Evolutionary conservation across 2,888 invertebrate genomes (phyloP).

Genomic region (Cephus pulcher): DNA sequence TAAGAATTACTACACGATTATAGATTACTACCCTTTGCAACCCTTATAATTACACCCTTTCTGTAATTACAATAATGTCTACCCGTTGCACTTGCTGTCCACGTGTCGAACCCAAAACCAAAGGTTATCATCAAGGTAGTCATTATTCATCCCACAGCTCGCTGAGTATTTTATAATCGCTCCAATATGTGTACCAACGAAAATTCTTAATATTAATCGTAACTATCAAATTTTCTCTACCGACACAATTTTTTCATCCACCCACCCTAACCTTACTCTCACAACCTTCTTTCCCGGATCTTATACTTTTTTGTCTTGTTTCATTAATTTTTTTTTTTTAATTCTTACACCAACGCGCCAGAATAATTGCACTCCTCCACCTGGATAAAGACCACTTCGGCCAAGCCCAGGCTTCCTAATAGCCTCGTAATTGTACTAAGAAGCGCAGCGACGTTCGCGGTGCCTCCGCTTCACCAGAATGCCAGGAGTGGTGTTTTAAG

Average conservation of each 20-base stretch:
- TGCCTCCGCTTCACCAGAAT: not conserved
- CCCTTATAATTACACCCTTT: not conserved
- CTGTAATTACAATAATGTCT: not conserved
- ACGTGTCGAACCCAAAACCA: not conserved
- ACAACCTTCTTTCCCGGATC: not conserved
- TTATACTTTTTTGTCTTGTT: not conserved
- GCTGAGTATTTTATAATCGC: not conserved
- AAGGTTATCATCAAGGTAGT: not conserved
- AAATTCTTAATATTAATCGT: not conserved
- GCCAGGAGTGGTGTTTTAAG: not conserved
- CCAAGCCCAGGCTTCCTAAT: not conserved
- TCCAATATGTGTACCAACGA: not conserved
- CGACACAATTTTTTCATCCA: not conserved
- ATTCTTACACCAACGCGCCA: not conserved
- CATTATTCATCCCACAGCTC: not conserved
- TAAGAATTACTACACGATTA: not conserved
- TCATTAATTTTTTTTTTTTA: not conserved
- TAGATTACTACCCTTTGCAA: not conserved
- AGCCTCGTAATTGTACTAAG: slow-evolving; percentile 5
- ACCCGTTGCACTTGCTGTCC: not conserved
- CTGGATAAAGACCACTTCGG: not conserved
- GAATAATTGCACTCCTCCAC: not conserved
- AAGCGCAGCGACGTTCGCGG: not conserved
- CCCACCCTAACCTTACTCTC: not conserved
- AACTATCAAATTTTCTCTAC: not conserved